Evolutionary conservation across 2,113 vertebrate genomes (phyloP).

Genomic region (Pungitius pungitius): DNA sequence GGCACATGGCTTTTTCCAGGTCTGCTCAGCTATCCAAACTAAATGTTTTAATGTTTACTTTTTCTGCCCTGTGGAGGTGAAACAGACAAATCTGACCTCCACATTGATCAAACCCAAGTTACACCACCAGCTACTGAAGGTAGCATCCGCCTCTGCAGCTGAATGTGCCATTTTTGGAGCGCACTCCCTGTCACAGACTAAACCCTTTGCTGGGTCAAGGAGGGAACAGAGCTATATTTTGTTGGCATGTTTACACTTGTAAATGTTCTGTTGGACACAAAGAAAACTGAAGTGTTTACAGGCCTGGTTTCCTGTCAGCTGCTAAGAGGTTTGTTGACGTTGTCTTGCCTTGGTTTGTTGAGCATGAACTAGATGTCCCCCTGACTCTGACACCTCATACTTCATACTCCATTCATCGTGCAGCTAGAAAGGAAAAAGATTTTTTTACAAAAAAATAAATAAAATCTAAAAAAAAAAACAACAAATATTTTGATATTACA

Average conservation of each 20-base stretch:
- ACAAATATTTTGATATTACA: no score
- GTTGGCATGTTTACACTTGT: slow-evolving; percentile 1
- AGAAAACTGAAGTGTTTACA: slow-evolving; percentile 42
- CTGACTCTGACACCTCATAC: neutral
- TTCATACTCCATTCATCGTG: neutral
- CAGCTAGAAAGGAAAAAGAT: neutral
- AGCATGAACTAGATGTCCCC: slow-evolving; percentile 18
- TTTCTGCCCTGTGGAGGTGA: neutral
- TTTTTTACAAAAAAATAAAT: neutral
- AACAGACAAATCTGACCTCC: neutral
- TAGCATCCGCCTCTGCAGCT: slow-evolving; percentile 10
- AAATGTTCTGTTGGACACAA: slow-evolving; percentile 29
- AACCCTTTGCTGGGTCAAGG: neutral
- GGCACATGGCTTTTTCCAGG: neutral
- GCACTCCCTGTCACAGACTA: neutral
- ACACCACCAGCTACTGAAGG: neutral
- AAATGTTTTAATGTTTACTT: slow-evolving; percentile 6
- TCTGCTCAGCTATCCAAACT: neutral
- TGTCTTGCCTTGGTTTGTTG: neutral
- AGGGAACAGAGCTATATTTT: slow-evolving; percentile 39
- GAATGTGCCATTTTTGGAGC: neutral
- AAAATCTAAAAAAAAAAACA: no score
- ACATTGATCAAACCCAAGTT: slow-evolving; percentile 6
- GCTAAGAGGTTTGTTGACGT: neutral
- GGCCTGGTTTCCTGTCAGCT: slow-evolving; percentile 43